These are phyloP conservation scores for Lutjanus campechanus DNA, from an alignment of 2,797 vertebrate species.

Conservation along the genomic window DNA sequence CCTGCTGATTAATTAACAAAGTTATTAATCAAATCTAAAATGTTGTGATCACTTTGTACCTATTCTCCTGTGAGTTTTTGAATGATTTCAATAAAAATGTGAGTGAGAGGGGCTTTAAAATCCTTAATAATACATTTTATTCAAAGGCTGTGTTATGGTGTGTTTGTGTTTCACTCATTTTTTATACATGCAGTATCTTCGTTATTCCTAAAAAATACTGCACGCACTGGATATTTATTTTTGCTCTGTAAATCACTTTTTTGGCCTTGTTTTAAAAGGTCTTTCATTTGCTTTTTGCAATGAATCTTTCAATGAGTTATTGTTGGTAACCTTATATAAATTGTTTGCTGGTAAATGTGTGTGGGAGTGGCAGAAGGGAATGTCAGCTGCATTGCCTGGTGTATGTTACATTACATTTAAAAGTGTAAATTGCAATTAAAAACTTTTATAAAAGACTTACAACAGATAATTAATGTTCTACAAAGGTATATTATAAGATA, in stretches of 20 bases:
- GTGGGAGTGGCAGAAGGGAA: background rate
- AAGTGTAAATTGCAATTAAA: background rate
- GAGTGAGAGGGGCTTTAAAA: background rate
- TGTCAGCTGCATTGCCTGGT: background rate
- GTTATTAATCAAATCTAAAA: background rate
- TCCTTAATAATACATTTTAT: background rate
- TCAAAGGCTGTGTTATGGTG: background rate
- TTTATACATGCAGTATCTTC: too few relatives aligned
- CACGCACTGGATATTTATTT: background rate
- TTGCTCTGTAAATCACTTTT: background rate
- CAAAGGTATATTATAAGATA: background rate
- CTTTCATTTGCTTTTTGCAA: background rate
- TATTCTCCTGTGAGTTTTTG: background rate
- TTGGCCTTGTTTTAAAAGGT: background rate
- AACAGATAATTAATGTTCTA: background rate
- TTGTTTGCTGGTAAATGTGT: background rate
- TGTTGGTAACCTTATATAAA: background rate
- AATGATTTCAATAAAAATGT: background rate
- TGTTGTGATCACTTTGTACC: background rate
- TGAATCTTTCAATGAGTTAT: background rate
- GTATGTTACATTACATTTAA: background rate
- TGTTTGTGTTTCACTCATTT: background rate
- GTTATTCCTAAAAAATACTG: too few relatives aligned
- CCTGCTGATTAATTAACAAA: conserved; percentile 2
- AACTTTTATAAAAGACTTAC: background rate